phyloP scores from a whole-genome alignment of 2,113 vertebrate genomes.

The Sylvilagus bachmani region DNA sequence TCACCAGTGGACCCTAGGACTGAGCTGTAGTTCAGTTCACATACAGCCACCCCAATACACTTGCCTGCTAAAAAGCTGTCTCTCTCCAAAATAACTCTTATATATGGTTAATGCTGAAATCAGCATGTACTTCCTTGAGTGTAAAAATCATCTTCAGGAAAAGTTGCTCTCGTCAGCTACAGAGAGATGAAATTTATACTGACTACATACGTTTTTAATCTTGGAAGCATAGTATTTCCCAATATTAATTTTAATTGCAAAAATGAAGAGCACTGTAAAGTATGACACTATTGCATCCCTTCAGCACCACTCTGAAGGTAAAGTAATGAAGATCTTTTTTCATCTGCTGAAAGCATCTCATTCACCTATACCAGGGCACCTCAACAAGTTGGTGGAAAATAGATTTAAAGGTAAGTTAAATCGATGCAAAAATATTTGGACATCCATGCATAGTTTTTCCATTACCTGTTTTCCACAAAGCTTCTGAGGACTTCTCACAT shows the following conservation, averaged over 20 bases:
- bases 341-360: background rate
- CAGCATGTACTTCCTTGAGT: background rate
- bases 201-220: background rate
- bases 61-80: background rate
- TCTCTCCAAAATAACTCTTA: background rate
- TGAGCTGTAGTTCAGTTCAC: background rate
- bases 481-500: too few relatives aligned
- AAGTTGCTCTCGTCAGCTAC: background rate
- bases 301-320: background rate
- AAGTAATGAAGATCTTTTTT: background rate
- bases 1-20: background rate
- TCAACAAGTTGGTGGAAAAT: too few relatives aligned
- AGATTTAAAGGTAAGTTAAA: too few relatives aligned
- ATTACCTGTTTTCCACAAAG: background rate
- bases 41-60: too few relatives aligned
- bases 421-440: too few relatives aligned
- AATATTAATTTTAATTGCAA: constrained; percentile 34
- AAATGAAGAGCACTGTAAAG: background rate
- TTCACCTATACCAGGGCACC: background rate
- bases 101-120: background rate
- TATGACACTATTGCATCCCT: background rate
- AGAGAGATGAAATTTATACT: constrained; percentile 7
- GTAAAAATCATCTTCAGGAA: background rate
- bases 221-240: background rate
- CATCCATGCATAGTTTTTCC: too few relatives aligned